Base-by-base conservation (phyloP, 2,888 invertebrate genomes). In the Athrips mouffetella region DNA sequence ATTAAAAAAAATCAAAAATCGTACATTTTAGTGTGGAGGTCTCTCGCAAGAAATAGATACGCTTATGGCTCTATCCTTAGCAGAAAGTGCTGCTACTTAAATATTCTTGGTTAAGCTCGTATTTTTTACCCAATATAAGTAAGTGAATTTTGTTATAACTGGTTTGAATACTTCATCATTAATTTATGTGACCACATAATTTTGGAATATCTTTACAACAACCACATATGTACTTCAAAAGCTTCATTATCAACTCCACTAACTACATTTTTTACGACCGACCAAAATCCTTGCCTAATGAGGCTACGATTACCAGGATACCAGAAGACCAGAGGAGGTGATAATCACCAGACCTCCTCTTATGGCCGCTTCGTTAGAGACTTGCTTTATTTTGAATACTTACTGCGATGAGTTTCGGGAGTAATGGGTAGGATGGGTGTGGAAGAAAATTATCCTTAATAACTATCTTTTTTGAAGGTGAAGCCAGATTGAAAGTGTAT, bases 351-450 rank as follows among this genome's bases (percentile, higher is more conserved):
- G 16, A 11, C 33, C 70, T 60, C 60, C 54, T 54, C 62, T 61
- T 67, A 50, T 55, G 23, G 35, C 23, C 39, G n/a, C 18, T 41
- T 42, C 35, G 23, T 42, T 37, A 37, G 16, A 7, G 27, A 23
- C 51, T 55, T 74, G 64, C 63, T 79, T 76, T 80, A 73, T 80
- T 80, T 80, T 69, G 66, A 73, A 80, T 74, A 67, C 64, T 66
- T 51, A 47, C 45, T 2, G 50, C 59, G 65, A 66, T 69, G 68
- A 69, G 63, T 63, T 72, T 68, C 59, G 67, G 65, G 70, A 69
- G 61, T 73, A 70, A 67, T 60, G 58, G 67, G 66, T 68, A 69
- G 65, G 58, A 54, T 64, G 56, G 65, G 63, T 67, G 63, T 60
- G 61, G 62, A 55, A 50, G 45, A 57, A 51, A 59, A 63, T 65